These are phyloP conservation scores for Cordilura impudica DNA, from an alignment of 2,888 invertebrate genomes.

Conservation along the genomic window DNA sequence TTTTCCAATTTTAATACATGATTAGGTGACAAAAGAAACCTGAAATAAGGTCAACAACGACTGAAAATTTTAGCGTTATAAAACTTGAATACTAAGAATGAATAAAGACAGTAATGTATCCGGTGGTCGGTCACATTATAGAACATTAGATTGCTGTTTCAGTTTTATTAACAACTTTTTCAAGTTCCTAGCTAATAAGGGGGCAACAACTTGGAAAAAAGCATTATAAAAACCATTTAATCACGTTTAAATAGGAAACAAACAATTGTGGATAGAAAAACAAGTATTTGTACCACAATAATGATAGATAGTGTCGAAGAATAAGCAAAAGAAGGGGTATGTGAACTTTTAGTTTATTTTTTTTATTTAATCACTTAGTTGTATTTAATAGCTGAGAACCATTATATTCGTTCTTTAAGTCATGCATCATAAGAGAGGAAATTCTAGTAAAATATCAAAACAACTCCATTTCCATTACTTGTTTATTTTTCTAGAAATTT, in stretches of 20 bases:
- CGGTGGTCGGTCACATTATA: too few relatives aligned
- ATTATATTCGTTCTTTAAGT: slow-evolving; percentile 24
- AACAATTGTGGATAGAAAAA: slow-evolving; percentile 40
- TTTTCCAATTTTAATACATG: too few relatives aligned
- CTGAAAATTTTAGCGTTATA: too few relatives aligned
- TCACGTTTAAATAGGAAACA: slow-evolving; percentile 41
- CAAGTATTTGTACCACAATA: not conserved
- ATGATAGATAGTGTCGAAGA: not conserved
- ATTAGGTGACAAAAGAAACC: too few relatives aligned
- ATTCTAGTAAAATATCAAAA: slow-evolving; percentile 38
- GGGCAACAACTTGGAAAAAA: slow-evolving; percentile 19
- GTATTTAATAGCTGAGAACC: slow-evolving; percentile 5
- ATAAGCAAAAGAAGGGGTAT: slow-evolving; percentile 15
- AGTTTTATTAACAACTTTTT: too few relatives aligned
- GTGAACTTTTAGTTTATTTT: slow-evolving; percentile 40
- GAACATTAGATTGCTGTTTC: too few relatives aligned
- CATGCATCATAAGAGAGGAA: slow-evolving; percentile 52
- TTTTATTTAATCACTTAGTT: slow-evolving; percentile 20
- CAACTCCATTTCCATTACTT: not conserved
- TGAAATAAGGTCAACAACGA: too few relatives aligned
- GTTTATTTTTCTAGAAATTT: too few relatives aligned
- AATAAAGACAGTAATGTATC: too few relatives aligned
- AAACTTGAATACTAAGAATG: too few relatives aligned
- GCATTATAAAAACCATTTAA: slow-evolving; percentile 34
- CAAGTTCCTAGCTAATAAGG: not conserved